Evolutionary conservation across 2,113 vertebrate species (phyloP).

Genomic region (Gavia stellata): DNA sequence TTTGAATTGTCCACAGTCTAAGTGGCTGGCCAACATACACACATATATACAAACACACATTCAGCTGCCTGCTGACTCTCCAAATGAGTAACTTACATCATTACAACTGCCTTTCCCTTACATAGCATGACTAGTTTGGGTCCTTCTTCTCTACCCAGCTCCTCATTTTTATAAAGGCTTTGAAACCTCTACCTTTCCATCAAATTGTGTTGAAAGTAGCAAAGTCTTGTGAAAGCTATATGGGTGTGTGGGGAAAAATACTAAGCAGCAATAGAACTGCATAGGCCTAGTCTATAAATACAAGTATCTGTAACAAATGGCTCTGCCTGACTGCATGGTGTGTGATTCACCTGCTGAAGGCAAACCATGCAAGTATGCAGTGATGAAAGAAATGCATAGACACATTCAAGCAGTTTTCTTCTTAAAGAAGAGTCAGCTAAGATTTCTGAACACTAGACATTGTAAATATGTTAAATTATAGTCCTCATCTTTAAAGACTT

Average conservation of each 20-base stretch:
- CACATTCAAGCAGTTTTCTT: neutral
- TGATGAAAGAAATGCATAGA: neutral
- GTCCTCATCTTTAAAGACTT: neutral
- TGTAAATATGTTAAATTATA: neutral
- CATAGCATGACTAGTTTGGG: neutral
- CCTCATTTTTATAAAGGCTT: neutral
- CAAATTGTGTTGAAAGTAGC: neutral
- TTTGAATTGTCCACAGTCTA: neutral
- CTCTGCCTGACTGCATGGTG: neutral
- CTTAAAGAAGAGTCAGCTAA: neutral
- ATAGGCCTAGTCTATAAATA: neutral
- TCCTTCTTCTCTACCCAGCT: neutral
- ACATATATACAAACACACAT: neutral
- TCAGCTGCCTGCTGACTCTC: neutral
- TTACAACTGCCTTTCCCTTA: neutral
- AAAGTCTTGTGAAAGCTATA: neutral
- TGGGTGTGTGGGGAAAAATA: neutral
- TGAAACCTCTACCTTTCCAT: neutral
- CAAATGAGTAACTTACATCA: neutral
- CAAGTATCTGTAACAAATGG: neutral
- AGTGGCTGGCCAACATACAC: neutral
- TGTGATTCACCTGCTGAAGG: neutral
- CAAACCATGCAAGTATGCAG: neutral
- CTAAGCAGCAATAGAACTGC: neutral
- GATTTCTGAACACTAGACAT: neutral